Evolutionary conservation across 2,797 vertebrate species (phyloP).

Genomic region (Lepilemur septentrionalis): DNA sequence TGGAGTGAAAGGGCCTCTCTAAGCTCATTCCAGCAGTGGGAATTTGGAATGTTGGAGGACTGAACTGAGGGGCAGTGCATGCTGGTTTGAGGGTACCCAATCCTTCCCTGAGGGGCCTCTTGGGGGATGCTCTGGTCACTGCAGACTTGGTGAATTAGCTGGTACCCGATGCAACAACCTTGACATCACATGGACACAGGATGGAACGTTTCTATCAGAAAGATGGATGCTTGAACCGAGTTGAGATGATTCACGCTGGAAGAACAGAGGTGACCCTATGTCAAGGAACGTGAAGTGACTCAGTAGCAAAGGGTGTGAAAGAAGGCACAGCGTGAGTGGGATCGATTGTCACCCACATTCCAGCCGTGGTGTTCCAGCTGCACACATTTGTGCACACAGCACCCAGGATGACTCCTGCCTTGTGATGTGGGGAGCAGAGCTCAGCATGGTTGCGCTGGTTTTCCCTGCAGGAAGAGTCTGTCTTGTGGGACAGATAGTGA

Average conservation of each 20-base stretch:
- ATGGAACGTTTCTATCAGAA: neutral
- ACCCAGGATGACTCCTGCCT: neutral
- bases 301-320: neutral
- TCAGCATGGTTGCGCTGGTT: rapidly evolving
- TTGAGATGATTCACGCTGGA: neutral
- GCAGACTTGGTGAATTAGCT: neutral
- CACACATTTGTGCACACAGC: neutral
- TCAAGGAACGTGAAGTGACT: neutral
- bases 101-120: neutral
- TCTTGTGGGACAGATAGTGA: neutral
- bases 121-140: neutral
- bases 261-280: neutral
- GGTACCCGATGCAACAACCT: neutral
- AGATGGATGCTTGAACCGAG: neutral
- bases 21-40: neutral
- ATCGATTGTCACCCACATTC: neutral
- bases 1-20: neutral
- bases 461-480: neutral
- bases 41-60: neutral
- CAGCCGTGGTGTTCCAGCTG: rapidly evolving
- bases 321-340: neutral
- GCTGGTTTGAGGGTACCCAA: neutral
- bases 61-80: neutral
- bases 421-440: neutral
- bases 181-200: neutral